Conservation (phyloP, 2,113 vertebrate genomes). For the Muscicapa adusta region DNA sequence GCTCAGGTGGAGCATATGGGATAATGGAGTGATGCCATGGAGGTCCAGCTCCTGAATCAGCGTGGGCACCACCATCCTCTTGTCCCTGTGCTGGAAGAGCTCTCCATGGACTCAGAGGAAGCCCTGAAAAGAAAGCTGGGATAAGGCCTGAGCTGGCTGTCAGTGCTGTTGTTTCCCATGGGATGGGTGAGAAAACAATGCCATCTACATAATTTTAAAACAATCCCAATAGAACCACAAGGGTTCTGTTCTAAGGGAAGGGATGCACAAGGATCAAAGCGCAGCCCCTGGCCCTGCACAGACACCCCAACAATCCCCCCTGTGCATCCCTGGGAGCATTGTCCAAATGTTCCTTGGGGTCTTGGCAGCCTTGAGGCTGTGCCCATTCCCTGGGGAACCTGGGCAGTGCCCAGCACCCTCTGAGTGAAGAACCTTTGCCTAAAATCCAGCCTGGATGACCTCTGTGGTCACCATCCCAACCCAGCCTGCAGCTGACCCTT, state of each 20-base stretch:
- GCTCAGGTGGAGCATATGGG: too few species aligned
- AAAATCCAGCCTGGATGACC: not conserved
- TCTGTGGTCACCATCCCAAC: fast-evolving
- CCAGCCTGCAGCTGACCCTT: not conserved
- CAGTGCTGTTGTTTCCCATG: not conserved
- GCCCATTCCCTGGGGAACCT: not conserved
- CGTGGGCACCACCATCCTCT: too few species aligned
- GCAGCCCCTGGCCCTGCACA: too few species aligned
- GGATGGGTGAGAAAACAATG: not conserved
- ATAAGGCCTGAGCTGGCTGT: not conserved
- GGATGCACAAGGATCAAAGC: not conserved
- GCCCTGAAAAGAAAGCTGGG: not conserved
- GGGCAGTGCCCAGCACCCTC: not conserved
- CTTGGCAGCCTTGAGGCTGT: not conserved
- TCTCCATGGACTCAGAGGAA: not conserved
- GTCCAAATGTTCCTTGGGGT: fast-evolving
- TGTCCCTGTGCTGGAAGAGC: not conserved
- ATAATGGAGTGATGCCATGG: too few species aligned
- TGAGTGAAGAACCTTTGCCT: not conserved
- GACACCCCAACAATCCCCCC: not conserved
- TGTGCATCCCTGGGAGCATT: fast-evolving
- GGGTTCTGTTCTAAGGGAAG: not conserved
- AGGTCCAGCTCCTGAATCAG: too few species aligned
- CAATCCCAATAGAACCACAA: not conserved
- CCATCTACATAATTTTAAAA: not conserved